These are phyloP conservation scores for Drosophila funebris DNA, from an alignment of 1,140 invertebrate species.

Conservation along the genomic window DNA sequence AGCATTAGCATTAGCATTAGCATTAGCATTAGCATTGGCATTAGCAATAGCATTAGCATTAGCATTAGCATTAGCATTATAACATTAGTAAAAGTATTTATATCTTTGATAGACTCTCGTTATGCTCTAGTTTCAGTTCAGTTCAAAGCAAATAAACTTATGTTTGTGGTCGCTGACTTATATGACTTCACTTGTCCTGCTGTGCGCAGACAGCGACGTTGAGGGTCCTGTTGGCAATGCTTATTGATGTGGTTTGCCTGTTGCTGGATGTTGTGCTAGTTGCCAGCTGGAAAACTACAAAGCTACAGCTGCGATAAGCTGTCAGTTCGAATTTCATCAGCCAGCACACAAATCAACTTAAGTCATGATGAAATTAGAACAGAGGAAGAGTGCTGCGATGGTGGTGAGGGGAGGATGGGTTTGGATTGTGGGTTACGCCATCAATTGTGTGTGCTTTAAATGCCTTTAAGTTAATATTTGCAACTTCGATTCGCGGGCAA, in stretches of 20 bases:
- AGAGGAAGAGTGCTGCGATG: not conserved
- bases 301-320: conserved; percentile 30
- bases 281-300: conserved; percentile 19
- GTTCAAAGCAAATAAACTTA: not conserved
- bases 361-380: conserved; percentile 60
- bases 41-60: too few relatives aligned
- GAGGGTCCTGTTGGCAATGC: conserved; percentile 15
- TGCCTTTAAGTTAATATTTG: conserved; percentile 62
- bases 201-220: not conserved
- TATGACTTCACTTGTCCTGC: conserved; percentile 5
- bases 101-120: too few relatives aligned
- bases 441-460: conserved; percentile 42
- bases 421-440: not conserved
- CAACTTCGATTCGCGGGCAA: conserved; percentile 15
- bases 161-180: not conserved
- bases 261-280: not conserved
- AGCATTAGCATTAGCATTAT: too few relatives aligned
- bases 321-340: conserved; percentile 32
- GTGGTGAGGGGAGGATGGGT: not conserved
- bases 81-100: too few relatives aligned
- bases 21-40: too few relatives aligned
- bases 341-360: conserved; percentile 62
- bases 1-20: not conserved
- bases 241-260: conserved; percentile 65
- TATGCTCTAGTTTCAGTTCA: not conserved